Conservation (phyloP, 2,888 invertebrate genomes). For the Neria commutata region DNA sequence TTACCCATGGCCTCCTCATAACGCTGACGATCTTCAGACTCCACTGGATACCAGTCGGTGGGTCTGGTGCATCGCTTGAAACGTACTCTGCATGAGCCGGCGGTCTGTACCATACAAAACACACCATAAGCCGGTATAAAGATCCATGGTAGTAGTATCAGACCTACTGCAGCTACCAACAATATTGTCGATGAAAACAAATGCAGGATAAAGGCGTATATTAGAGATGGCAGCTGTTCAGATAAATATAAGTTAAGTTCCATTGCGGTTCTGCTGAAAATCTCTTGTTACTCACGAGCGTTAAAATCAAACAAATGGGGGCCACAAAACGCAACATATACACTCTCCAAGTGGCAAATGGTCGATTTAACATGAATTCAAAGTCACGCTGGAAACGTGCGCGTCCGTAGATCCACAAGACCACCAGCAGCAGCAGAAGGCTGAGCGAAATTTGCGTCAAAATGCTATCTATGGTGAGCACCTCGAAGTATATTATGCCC, state of each 20-base stretch:
- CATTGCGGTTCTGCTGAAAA: too few relatives aligned
- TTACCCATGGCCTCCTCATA: conserved; percentile 52
- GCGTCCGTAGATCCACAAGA: conserved; percentile 83
- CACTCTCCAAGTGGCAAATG: conserved; percentile 63
- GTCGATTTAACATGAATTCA: conserved; percentile 76
- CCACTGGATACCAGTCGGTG: conserved; percentile 58
- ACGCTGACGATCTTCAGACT: conserved; percentile 47
- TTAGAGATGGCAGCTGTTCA: not conserved
- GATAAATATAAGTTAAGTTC: too few relatives aligned
- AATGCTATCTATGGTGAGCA: conserved; percentile 35
- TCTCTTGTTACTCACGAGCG: conserved; percentile 39
- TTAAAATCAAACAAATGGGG: conserved; percentile 43
- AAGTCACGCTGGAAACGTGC: conserved; percentile 69
- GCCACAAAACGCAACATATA: conserved; percentile 51
- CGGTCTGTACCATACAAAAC: conserved; percentile 41
- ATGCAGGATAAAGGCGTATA: conserved; percentile 27
- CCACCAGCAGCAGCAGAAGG: conserved; percentile 77
- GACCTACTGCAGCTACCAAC: conserved; percentile 25
- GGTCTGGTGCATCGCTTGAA: conserved; percentile 48
- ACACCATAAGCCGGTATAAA: conserved; percentile 51
- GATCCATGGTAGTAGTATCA: conserved; percentile 45
- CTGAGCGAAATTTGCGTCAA: conserved; percentile 46
- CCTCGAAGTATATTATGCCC: conserved; percentile 32
- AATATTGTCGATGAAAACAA: conserved; percentile 11
- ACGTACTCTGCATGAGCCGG: conserved; percentile 44